These are phyloP conservation scores for Spatulosminthurus flaviceps DNA, from an alignment of 2,888 invertebrate genomes.

Conservation along the genomic window DNA sequence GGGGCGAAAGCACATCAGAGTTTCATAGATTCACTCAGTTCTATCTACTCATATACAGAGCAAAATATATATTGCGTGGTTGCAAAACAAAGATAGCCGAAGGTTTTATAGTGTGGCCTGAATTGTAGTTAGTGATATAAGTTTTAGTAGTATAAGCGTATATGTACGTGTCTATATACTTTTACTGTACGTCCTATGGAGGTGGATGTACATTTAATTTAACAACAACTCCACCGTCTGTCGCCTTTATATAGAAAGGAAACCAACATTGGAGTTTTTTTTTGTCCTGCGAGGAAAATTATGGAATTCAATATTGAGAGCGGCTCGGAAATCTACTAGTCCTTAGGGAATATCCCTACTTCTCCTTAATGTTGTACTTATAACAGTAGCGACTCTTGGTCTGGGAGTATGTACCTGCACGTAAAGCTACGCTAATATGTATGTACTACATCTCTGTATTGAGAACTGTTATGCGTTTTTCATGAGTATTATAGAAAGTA, in stretches of 20 bases:
- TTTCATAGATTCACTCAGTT: too few species aligned
- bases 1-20: too few species aligned
- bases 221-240: neutral
- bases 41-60: too few species aligned
- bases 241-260: conserved; percentile 12
- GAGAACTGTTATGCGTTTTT: too few species aligned
- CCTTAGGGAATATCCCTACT: conserved; percentile 29
- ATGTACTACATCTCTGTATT: neutral
- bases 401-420: too few species aligned
- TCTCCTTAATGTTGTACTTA: conserved; percentile 20
- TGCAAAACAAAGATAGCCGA: too few species aligned
- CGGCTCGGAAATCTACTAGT: neutral
- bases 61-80: too few species aligned
- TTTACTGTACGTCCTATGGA: neutral
- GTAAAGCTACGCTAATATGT: too few species aligned
- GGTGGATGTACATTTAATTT: too few species aligned
- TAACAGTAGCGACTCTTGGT: neutral
- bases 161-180: neutral
- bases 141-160: neutral
- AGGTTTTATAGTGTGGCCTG: too few species aligned
- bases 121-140: too few species aligned
- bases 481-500: too few species aligned
- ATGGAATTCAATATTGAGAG: conserved; percentile 43
- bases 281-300: conserved; percentile 35
- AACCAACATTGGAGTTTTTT: neutral